Percentiles rank a stretch among this genome's conserved stretches.
Evolutionary conservation across 2,888 invertebrate species (phyloP).

Genomic region (Calameuta idolon): DNA sequence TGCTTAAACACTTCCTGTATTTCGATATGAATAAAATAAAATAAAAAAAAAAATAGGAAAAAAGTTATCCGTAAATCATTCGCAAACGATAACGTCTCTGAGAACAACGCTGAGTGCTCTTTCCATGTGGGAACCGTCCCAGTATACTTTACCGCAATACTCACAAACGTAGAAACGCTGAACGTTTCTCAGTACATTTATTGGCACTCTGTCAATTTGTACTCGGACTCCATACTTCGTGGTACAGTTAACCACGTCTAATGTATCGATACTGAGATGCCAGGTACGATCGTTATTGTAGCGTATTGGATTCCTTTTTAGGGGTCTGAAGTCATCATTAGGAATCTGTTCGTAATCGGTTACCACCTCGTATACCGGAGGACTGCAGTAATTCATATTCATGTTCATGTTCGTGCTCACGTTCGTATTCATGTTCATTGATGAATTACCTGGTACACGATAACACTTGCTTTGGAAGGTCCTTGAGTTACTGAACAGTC

Average conservation of each 20-base stretch:
- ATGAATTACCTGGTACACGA: constrained; percentile 5
- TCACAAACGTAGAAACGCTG: constrained; percentile 78
- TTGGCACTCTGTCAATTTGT: constrained; percentile 70
- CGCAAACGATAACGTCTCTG: constrained; percentile 37
- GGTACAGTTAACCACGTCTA: constrained; percentile 65
- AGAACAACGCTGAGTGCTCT: constrained; percentile 35
- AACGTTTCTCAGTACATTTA: constrained; percentile 65
- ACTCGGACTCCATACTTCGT: constrained; percentile 72
- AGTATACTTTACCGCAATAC: constrained; percentile 80
- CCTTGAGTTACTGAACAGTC: constrained; percentile 14
- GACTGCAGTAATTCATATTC: constrained; percentile 6
- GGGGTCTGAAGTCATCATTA: constrained; percentile 12
- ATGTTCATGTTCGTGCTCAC: background rate
- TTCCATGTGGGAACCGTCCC: constrained; percentile 71
- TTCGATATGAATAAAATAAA: background rate
- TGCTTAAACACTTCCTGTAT: background rate
- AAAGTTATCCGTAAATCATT: constrained; percentile 6
- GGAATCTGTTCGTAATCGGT: constrained; percentile 6
- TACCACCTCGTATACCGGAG: constrained; percentile 2
- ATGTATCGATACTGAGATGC: constrained; percentile 58
- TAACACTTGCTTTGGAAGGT: constrained; percentile 13
- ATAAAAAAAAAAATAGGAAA: background rate
- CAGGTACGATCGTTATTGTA: constrained; percentile 43
- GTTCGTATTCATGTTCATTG: background rate
- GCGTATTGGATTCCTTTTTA: constrained; percentile 4